Evolutionary conservation across 2,113 vertebrate species (phyloP).

Genomic region (Serinus canaria): DNA sequence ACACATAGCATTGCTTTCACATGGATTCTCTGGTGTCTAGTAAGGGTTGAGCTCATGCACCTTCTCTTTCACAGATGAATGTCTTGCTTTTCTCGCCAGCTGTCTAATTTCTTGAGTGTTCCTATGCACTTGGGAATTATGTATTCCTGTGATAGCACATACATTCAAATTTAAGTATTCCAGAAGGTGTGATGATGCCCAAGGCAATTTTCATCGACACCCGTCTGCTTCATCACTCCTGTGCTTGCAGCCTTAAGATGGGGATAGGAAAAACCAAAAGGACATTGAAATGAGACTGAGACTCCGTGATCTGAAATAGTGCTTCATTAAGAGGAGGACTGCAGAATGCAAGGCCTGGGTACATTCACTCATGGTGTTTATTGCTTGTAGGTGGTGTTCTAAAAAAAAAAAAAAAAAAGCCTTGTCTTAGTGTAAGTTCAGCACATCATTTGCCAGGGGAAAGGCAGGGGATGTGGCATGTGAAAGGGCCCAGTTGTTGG

Average conservation of each 20-base stretch:
- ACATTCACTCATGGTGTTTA: background rate
- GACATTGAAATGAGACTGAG: background rate
- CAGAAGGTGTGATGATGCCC: slow-evolving; percentile 60
- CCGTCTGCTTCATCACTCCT: slow-evolving; percentile 43
- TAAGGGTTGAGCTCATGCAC: background rate
- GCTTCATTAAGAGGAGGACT: background rate
- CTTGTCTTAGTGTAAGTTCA: background rate
- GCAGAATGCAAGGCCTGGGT: background rate
- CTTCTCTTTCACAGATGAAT: slow-evolving; percentile 31
- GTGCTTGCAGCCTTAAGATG: slow-evolving; percentile 1
- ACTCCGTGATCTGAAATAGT: background rate
- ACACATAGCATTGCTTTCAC: background rate
- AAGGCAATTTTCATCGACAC: slow-evolving; percentile 4
- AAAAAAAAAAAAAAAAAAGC: background rate
- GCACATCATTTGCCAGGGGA: background rate
- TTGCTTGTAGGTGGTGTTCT: background rate
- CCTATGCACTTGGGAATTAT: slow-evolving; percentile 38
- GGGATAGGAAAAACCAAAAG: slow-evolving; percentile 10
- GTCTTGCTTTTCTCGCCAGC: slow-evolving; percentile 8
- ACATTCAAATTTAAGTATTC: slow-evolving; percentile 51
- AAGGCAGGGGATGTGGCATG: background rate
- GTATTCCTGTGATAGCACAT: slow-evolving; percentile 48
- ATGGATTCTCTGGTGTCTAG: slow-evolving; percentile 21
- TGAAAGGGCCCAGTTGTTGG: slow-evolving; percentile 2
- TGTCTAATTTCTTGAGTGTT: slow-evolving; percentile 43